Evolutionary conservation across 2,113 vertebrate genomes (phyloP).

Genomic region (Promerops cafer): DNA sequence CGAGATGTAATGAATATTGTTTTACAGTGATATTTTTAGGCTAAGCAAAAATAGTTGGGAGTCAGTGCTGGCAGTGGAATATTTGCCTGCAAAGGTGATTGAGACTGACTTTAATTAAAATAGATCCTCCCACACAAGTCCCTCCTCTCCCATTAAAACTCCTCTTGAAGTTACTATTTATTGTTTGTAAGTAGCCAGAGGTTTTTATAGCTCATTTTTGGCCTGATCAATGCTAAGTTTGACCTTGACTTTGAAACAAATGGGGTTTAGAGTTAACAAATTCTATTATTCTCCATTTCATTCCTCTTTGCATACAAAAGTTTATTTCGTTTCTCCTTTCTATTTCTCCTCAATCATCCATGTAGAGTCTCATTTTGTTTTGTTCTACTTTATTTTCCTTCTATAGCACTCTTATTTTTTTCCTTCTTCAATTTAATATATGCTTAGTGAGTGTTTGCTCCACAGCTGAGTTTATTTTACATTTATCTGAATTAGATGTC

Average conservation of each 20-base stretch:
- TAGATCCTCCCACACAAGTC: neutral
- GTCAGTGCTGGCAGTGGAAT: neutral
- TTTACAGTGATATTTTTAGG: neutral
- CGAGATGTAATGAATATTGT: neutral
- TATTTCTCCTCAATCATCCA: neutral
- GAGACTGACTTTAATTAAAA: conserved; percentile 23
- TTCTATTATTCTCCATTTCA: neutral
- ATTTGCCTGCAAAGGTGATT: neutral
- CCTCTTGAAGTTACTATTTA: neutral
- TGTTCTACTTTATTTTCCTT: neutral
- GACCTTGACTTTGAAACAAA: neutral
- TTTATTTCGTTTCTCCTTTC: neutral
- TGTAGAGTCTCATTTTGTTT: neutral
- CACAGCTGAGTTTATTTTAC: neutral
- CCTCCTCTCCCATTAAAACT: neutral
- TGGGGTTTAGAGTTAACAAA: neutral
- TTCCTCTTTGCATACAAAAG: neutral
- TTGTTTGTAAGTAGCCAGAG: neutral
- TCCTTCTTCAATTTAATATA: neutral
- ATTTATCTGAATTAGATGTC: neutral
- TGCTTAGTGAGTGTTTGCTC: neutral
- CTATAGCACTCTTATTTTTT: neutral
- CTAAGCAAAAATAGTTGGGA: neutral
- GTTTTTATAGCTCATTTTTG: neutral
- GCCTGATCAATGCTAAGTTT: neutral